phyloP scores from a whole-genome alignment of 2,797 vertebrate genomes.

The Kryptopterus vitreolus region DNA sequence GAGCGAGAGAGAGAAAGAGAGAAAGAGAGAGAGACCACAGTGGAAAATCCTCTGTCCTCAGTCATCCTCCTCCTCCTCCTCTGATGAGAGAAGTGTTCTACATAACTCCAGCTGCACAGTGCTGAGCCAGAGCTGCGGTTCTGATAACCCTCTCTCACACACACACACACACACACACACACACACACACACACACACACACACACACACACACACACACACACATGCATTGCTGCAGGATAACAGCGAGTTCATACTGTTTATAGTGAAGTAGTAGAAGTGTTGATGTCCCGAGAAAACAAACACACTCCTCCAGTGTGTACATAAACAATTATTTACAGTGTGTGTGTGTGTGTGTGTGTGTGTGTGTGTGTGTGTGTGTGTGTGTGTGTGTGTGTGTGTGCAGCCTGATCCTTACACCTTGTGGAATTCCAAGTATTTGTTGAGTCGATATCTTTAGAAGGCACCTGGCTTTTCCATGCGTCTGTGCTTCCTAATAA shows the following conservation, averaged over 20 bases:
- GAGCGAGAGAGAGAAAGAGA: no score
- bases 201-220: conserved; percentile 18
- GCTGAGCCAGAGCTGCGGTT: conserved; percentile 6
- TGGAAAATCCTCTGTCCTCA: conserved; percentile 38
- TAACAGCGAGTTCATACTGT: conserved; percentile 4
- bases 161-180: conserved; percentile 18
- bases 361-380: no score
- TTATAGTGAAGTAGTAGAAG: neutral
- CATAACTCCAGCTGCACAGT: conserved; percentile 50
- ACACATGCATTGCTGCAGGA: conserved; percentile 9
- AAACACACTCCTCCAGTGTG: neutral
- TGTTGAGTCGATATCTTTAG: no score
- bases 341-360: no score
- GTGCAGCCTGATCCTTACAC: neutral
- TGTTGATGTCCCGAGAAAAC: neutral
- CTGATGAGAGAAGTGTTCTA: conserved; percentile 47
- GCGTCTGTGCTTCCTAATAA: no score
- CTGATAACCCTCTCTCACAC: conserved; percentile 26
- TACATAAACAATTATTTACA: neutral
- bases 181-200: conserved; percentile 25
- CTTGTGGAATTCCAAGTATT: no score
- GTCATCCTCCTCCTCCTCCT: neutral
- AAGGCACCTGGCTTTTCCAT: no score
- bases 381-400: no score
- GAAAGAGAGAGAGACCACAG: conserved; percentile 25